Evolutionary conservation across 2,888 invertebrate genomes (phyloP).

Genomic region (Acleris emargana): DNA sequence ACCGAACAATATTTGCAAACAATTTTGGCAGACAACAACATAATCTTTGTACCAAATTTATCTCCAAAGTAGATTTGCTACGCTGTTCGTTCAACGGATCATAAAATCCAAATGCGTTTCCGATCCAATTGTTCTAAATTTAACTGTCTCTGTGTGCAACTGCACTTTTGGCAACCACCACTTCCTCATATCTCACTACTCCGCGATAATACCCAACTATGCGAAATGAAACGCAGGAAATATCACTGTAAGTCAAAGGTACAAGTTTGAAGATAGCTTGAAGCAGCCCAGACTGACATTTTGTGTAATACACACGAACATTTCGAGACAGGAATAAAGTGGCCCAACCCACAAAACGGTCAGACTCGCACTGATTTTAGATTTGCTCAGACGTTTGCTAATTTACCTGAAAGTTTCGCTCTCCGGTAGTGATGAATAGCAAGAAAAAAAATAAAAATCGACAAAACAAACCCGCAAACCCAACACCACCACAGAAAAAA

Average conservation of each 20-base stretch:
- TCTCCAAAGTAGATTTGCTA: not conserved
- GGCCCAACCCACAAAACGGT: slow-evolving; percentile 64
- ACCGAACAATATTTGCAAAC: not conserved
- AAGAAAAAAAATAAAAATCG: slow-evolving; percentile 75
- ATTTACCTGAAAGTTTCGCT: slow-evolving; percentile 26
- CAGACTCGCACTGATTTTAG: slow-evolving; percentile 72
- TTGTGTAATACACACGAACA: slow-evolving; percentile 61
- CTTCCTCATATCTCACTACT: slow-evolving; percentile 52
- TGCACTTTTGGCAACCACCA: slow-evolving; percentile 58
- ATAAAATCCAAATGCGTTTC: slow-evolving; percentile 12
- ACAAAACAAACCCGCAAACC: slow-evolving; percentile 52
- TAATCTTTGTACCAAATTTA: not conserved
- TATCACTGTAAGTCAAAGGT: slow-evolving; percentile 10
- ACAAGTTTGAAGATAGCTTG: slow-evolving; percentile 29
- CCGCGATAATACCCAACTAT: slow-evolving; percentile 38
- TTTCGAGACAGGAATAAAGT: slow-evolving; percentile 69
- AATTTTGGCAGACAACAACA: not conserved
- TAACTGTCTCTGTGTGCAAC: slow-evolving; percentile 45
- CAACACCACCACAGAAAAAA: slow-evolving; percentile 47
- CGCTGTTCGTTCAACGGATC: not conserved
- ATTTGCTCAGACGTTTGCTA: slow-evolving; percentile 56
- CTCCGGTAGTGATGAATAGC: slow-evolving; percentile 58
- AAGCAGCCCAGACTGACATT: slow-evolving; percentile 61
- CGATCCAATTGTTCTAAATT: slow-evolving; percentile 44
- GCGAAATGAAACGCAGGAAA: slow-evolving; percentile 15